A percentile compares a stretch with the other conserved stretches of the same genome.
Conservation (phyloP, 2,113 vertebrate species). For the Charadrius vociferus region DNA sequence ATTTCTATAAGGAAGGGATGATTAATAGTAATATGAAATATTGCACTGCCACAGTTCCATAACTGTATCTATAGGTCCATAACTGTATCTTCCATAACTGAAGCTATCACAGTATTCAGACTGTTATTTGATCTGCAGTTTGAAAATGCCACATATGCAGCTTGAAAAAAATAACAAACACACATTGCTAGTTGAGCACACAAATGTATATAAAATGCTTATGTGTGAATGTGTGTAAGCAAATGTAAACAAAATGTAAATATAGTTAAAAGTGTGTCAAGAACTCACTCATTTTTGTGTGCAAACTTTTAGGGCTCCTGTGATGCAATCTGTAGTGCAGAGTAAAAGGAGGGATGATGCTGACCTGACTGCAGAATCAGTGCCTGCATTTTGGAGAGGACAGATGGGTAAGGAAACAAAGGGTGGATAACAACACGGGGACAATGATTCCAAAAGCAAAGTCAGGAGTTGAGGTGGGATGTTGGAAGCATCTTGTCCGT, state of each 20-base stretch:
- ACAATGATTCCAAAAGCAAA: neutral
- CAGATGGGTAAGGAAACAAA: neutral
- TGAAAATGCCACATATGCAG: neutral
- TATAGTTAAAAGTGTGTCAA: neutral
- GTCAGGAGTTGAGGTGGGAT: neutral
- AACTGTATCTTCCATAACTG: neutral
- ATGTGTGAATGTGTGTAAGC: neutral
- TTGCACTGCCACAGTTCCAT: neutral
- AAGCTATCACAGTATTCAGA: neutral
- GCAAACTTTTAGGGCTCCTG: neutral
- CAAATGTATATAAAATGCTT: neutral
- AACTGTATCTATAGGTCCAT: neutral
- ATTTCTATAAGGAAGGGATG: neutral
- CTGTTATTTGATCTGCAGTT: neutral
- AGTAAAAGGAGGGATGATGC: neutral
- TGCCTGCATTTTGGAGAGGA: neutral
- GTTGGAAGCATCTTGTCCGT: neutral
- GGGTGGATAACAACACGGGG: rapidly evolving
- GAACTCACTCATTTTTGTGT: neutral
- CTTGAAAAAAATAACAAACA: neutral
- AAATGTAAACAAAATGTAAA: neutral
- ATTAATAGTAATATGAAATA: neutral
- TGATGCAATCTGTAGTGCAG: neutral
- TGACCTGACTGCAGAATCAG: neutral
- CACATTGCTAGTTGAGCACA: neutral